phyloP scores from a whole-genome alignment of 2,113 vertebrate genomes.

The Vimba vimba region DNA sequence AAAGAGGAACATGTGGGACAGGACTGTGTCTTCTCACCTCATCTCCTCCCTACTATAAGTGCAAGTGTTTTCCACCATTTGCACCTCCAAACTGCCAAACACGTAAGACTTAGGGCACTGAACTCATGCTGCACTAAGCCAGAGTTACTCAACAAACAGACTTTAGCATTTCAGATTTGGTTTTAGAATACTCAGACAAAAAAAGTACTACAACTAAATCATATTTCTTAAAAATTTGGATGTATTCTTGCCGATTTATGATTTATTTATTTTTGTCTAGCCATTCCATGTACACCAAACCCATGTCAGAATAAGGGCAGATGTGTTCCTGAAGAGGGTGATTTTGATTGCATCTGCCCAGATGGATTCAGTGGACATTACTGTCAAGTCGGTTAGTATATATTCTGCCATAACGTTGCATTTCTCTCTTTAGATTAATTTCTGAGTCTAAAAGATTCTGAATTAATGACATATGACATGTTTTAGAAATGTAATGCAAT shows the following conservation, averaged over 20 bases:
- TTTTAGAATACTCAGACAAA: not conserved
- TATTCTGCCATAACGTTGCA: not conserved
- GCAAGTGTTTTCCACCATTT: constrained; percentile 77
- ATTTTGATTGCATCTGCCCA: constrained; percentile 73
- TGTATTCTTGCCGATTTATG: not conserved
- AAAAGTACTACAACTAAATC: not conserved
- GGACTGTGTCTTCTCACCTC: constrained; percentile 76
- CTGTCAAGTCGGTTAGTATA: constrained; percentile 75
- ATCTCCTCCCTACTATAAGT: constrained; percentile 67
- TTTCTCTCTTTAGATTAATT: not conserved
- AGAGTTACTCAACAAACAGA: not conserved
- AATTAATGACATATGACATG: not conserved
- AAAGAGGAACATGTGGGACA: constrained; percentile 60
- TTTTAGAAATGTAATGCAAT: not conserved
- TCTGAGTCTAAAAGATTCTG: not conserved
- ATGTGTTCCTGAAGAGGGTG: constrained; percentile 62
- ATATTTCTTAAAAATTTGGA: not conserved
- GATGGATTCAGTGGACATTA: constrained; percentile 67
- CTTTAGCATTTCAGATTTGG: not conserved
- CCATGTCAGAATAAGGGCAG: constrained; percentile 73
- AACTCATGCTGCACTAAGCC: not conserved
- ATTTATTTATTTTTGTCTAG: constrained; percentile 55
- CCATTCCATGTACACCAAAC: constrained; percentile 65
- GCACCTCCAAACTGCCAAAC: constrained; percentile 68
- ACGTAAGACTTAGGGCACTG: constrained; percentile 56